These are phyloP conservation scores for Brachycybe producta DNA, from an alignment of 2,888 invertebrate species.

Conservation along the genomic window DNA sequence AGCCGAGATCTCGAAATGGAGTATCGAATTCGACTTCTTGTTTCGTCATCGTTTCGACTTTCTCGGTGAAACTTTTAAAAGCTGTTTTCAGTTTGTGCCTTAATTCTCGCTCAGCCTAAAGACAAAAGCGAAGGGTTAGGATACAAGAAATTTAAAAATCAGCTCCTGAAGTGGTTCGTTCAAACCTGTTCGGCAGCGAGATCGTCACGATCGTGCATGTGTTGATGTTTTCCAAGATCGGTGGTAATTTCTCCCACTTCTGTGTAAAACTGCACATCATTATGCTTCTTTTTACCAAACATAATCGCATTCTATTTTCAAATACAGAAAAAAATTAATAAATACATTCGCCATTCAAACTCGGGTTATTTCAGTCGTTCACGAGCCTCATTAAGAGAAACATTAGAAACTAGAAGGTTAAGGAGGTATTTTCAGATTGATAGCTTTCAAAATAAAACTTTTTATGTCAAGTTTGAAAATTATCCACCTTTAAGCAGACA, in stretches of 20 bases:
- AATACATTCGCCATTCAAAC: not conserved
- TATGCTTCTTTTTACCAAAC: conserved; percentile 99
- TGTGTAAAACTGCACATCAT: conserved; percentile 98
- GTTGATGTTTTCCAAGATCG: conserved; percentile 97
- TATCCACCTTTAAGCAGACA: too few relatives aligned
- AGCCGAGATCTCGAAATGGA: conserved; percentile 94
- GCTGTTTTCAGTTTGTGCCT: conserved; percentile 93
- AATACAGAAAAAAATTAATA: conserved; percentile 19
- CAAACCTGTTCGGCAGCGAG: conserved; percentile 82
- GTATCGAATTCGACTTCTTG: conserved; percentile 97
- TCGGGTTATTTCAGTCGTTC: not conserved
- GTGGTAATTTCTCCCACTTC: conserved; percentile 99
- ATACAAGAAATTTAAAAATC: not conserved
- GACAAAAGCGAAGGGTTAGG: not conserved
- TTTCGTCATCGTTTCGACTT: conserved; percentile 88
- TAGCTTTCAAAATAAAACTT: too few relatives aligned
- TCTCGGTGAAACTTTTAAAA: conserved; percentile 96
- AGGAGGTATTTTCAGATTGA: too few relatives aligned
- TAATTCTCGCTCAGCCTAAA: conserved; percentile 76
- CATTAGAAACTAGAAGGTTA: too few relatives aligned
- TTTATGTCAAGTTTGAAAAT: too few relatives aligned
- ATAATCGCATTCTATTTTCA: conserved; percentile 75
- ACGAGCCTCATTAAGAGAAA: not conserved
- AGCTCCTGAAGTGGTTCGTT: not conserved
- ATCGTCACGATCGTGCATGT: conserved; percentile 99